Evolutionary conservation across 2,797 vertebrate genomes (phyloP), one percentile per base, ranked within the genome.

Genomic region (Dermochelys coriacea): DNA sequence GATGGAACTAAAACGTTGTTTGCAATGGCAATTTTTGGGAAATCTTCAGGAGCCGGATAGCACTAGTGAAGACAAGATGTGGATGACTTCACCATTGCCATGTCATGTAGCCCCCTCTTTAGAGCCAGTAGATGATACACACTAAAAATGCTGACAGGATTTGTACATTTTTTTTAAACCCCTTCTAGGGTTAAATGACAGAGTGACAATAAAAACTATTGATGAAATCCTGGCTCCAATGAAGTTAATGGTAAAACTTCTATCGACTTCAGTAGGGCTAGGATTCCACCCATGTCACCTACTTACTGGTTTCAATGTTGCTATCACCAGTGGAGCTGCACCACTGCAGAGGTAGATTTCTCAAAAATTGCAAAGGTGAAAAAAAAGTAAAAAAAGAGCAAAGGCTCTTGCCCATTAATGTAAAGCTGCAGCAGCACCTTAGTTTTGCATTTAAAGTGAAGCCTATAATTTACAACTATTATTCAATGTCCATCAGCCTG

Each of bases 131-230:
- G 16, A 0, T 1, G 54, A 50, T 34, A 57, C 6, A 5, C 1
- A 5, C 2, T 23, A 15, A 49, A 15, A 71, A 23, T 41, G 64
- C 37, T 2, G 2, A 71, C 5, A 41, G 10, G 21, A 19, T 23
- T 41, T 5, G 5, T 23, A 41, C 64, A 23, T 41, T 71, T 68
- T 37, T 3, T 92, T 31, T 45, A 41, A 57, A 0, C 41, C 11
- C 15, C 82, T 21, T 52, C 5, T 2, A 2, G 41, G n/a, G 9
- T 27, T 81, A n/a, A 5, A 2, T 16, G 92, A 45, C 54, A 88
- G 41, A 1, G 0, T 12, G 41, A 45, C 23, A 80, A 55, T 91
- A 37, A 47, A 27, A 91, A 91, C 88, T 12, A 12, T 0, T 0
- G 37, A 31, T 6, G 3, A 92, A 91, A 90, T 82, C 29, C 37